Base-by-base conservation (phyloP, 2,888 invertebrate genomes). In the Tiphia femorata region DNA sequence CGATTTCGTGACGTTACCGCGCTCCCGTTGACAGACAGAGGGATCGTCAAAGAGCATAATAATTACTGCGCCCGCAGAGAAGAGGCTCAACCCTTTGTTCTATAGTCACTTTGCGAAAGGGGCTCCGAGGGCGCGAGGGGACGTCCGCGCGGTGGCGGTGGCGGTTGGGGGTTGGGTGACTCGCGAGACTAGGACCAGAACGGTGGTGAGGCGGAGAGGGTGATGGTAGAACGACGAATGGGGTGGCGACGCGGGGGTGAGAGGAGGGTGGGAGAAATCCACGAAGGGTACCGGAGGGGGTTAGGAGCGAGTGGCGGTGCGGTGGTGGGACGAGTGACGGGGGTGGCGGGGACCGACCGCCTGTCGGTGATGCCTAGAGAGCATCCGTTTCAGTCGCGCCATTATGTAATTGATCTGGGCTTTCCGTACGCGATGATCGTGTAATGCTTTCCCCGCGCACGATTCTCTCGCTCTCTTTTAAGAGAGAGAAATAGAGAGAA, bases 31-130 rank as follows among this genome's bases (percentile, higher is more conserved):
- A 80, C 78, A 80, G 80, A 78, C 78, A 77, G 75, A 75, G 76
- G 75, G 76, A 79, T 79, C 79, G 80, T 81, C 81, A 81, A 81
- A 81, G 81, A 81, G 81, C 81, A 81, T 81, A 81, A 81, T 81
- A 81, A 81, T 81, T 81, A 81, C 81, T 79, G 76, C 73, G 77
- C 79, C 76, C 80, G 73, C 75, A 78, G 80, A 81, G 79, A 78
- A 79, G 80, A 81, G 81, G 75, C 78, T 81, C 78, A 79, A 79
- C 78, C 80, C 81, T 81, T 81, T 81, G 81, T 81, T 80, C 80
- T 73, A 77, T 76, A 81, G 81, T 81, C 81, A 81, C 80, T 81
- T 81, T 81, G 79, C 78, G 64, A 72, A 70, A 73, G 75, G 78
- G 77, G 75, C 65, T 65, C 55, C 8, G 40, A 25, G 49, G 43